phyloP scores from a whole-genome alignment of 1,140 invertebrate species.

The Temnothorax curvispinosus region DNA sequence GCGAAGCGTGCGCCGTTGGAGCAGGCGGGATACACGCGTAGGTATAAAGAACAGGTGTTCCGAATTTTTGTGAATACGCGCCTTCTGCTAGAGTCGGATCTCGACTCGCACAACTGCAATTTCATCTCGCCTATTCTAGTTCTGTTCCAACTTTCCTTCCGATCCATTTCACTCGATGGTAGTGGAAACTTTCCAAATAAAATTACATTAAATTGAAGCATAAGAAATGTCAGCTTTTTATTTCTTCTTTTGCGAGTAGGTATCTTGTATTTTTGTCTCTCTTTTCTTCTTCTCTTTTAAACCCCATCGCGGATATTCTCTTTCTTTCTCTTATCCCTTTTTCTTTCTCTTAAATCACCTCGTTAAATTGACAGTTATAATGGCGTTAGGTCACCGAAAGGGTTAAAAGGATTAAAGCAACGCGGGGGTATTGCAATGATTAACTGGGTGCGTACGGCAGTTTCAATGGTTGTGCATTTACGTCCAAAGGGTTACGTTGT shows the following conservation, averaged over 20 bases:
- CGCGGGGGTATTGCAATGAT: constrained; percentile 5
- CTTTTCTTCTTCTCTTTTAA: not conserved
- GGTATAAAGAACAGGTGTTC: constrained; percentile 69
- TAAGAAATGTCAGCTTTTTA: not conserved
- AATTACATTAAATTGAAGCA: not conserved
- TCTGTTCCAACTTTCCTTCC: not conserved
- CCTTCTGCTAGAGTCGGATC: not conserved
- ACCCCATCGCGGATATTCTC: not conserved
- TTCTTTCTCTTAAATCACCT: not conserved
- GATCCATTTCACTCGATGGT: constrained; percentile 17
- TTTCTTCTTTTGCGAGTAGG: not conserved
- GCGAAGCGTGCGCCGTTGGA: constrained; percentile 31
- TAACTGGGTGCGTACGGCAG: not conserved
- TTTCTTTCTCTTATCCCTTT: not conserved
- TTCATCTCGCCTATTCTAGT: not conserved
- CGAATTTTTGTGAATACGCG: constrained; percentile 48
- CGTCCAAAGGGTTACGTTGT: constrained; percentile 9
- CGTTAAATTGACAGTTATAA: not conserved
- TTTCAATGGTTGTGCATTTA: not conserved
- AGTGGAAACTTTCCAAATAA: not conserved
- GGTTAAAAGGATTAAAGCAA: constrained; percentile 21
- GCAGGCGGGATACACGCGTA: constrained; percentile 39
- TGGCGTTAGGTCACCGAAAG: not conserved
- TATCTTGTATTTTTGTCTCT: not conserved
- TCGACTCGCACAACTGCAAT: not conserved